Base-by-base conservation (phyloP, 2,888 invertebrate species). In the Atethmia centrago region DNA sequence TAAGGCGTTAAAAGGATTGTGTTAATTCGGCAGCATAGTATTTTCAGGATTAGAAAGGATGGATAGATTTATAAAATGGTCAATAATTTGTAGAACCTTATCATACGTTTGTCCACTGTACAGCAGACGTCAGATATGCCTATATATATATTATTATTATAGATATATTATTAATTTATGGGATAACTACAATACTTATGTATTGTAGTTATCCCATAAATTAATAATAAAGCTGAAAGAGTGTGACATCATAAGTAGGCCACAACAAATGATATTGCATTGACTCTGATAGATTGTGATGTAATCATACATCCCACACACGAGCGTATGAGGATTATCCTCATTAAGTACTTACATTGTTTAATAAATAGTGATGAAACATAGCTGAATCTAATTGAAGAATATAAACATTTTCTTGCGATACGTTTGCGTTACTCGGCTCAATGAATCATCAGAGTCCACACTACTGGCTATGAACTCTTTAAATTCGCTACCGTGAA, bases 301-400 rank as follows among this genome's bases (percentile, higher is more conserved):
- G 51, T n/a, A 69, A 78, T 70, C 28, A 40, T 40, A 53, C 36
- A 74, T 69, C 28, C 78, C n/a, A 51, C 10, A n/a, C n/a, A 45
- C 59, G 45, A 59, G 28, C 14, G 19, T 16, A 47, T 19, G 12
- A 68, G 25, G 31, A 47, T 74, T 70, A 59, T 75, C 58, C 59
- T 70, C 40, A 31, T 59, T 16, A 59, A 40, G 45, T 40, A 53
- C 70, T 40, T 1, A 47, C 25, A 40, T 40, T 28, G 51, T 78
- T 58, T 49, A 51, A 36, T 77, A 69, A 78, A 59, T 53, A 59
- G 19, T 36, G 45, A 77, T 59, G 36, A 69, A 77, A 19, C 16
- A 51, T 36, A 12, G 3, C 19, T 58, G 49, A 36, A 59, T 74
- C n/a, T 67, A 74, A 45, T 59, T 77, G 28, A 53, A 74, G 56